Evolutionary conservation across 64 coral and sea anemone species (phyloP).

Genomic region (Catalaphyllia jardinei): DNA sequence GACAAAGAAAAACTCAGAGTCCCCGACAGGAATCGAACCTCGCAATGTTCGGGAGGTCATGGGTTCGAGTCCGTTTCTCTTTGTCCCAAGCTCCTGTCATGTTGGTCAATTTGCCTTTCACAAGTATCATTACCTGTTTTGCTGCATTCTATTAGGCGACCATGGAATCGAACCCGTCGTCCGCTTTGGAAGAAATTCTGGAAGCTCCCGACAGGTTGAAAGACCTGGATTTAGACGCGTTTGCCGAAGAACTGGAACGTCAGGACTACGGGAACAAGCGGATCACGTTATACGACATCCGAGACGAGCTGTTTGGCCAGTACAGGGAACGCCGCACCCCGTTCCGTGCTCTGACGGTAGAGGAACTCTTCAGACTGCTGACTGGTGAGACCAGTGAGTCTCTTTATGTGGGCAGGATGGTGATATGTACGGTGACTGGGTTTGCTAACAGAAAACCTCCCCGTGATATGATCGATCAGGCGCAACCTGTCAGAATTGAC

Average conservation of each 20-base stretch:
- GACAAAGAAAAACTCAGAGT: too few species aligned
- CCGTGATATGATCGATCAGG: slow-evolving; percentile 85
- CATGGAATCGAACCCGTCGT: slow-evolving; percentile 90
- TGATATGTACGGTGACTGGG: slow-evolving; percentile 84
- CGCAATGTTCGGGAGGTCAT: too few species aligned
- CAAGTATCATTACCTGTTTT: neutral
- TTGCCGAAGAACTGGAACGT: slow-evolving; percentile 93
- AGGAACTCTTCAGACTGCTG: slow-evolving; percentile 86
- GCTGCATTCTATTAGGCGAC: slow-evolving; percentile 43
- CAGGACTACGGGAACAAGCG: slow-evolving; percentile 97
- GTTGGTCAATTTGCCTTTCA: too few species aligned
- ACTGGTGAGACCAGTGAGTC: slow-evolving; percentile 86
- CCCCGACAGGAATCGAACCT: too few species aligned
- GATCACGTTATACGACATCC: slow-evolving; percentile 92
- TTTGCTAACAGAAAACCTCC: slow-evolving; percentile 93
- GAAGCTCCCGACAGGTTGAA: slow-evolving; percentile 90
- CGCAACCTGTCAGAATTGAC: slow-evolving; percentile 82
- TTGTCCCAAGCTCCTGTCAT: too few species aligned
- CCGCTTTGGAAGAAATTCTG: slow-evolving; percentile 94
- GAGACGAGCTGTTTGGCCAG: slow-evolving; percentile 94
- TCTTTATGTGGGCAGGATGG: slow-evolving; percentile 85
- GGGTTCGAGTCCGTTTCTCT: too few species aligned
- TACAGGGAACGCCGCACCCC: slow-evolving; percentile 83
- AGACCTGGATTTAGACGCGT: slow-evolving; percentile 95
- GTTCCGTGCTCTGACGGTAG: slow-evolving; percentile 75